These are phyloP conservation scores for Diplogasteroides magnus DNA, from an alignment of 1,140 invertebrate genomes.

Conservation along the genomic window DNA sequence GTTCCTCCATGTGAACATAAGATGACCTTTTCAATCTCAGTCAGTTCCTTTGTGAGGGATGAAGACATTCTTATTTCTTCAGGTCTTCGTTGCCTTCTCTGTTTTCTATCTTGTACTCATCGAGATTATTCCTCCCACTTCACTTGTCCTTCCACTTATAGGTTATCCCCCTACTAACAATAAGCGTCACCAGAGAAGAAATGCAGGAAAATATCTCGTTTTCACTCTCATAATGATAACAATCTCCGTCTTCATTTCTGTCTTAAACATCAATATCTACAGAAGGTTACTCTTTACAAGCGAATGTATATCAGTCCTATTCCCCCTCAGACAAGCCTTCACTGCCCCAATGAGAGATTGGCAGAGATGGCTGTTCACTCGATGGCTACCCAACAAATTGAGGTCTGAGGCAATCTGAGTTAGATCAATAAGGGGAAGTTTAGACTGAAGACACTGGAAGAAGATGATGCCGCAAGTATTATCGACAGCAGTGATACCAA, in stretches of 20 bases:
- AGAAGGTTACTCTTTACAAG: constrained; percentile 65
- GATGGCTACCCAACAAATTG: constrained; percentile 18
- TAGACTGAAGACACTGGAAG: constrained; percentile 15
- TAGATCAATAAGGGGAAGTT: no score
- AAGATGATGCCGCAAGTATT: no score
- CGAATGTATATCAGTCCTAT: neutral
- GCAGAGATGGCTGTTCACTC: constrained; percentile 18
- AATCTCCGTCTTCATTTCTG: constrained; percentile 92
- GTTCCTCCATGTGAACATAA: constrained; percentile 94
- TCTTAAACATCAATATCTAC: constrained; percentile 93
- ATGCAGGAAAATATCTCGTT: constrained; percentile 84
- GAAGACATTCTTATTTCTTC: neutral
- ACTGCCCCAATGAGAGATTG: constrained; percentile 16
- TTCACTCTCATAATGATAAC: constrained; percentile 99
- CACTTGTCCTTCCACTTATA: constrained; percentile 90
- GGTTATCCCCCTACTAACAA: constrained; percentile 54
- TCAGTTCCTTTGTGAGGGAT: neutral
- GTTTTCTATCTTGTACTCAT: constrained; percentile 94
- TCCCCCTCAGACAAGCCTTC: constrained; percentile 21
- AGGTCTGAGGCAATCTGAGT: no score
- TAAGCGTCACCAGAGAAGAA: no score
- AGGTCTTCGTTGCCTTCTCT: constrained; percentile 88
- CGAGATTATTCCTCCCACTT: constrained; percentile 94
- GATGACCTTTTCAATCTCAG: constrained; percentile 95
- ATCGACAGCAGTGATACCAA: no score